Percentiles rank a stretch among this genome's conserved stretches.
Evolutionary conservation across 2,797 vertebrate genomes (phyloP).

Genomic region (Sandelia bainsii): DNA sequence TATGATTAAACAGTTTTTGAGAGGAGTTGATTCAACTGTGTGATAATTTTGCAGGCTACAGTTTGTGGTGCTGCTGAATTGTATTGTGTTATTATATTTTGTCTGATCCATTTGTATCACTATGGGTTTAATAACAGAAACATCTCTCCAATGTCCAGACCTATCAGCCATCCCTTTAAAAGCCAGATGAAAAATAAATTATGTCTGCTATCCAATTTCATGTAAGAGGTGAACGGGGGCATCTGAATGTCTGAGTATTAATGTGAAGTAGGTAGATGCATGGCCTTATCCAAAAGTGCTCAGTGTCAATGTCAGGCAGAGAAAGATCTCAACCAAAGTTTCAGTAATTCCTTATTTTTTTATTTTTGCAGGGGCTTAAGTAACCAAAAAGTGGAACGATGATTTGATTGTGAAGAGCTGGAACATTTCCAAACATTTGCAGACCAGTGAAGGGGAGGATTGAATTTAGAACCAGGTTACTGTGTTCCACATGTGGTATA

Average conservation of each 20-base stretch:
- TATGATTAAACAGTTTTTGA: too few relatives aligned
- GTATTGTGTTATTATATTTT: not conserved
- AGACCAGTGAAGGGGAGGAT: constrained; percentile 1
- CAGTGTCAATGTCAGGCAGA: not conserved
- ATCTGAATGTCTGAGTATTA: not conserved
- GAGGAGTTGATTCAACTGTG: too few relatives aligned
- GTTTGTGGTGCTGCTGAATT: too few relatives aligned
- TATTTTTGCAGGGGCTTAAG: not conserved
- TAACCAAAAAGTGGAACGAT: not conserved
- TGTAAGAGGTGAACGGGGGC: not conserved
- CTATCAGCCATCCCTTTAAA: constrained; percentile 1
- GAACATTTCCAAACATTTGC: constrained; percentile 7
- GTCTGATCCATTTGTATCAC: not conserved
- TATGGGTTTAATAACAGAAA: not conserved
- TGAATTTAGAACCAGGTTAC: not conserved
- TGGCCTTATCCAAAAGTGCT: not conserved
- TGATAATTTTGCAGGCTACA: too few relatives aligned
- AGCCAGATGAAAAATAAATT: not conserved
- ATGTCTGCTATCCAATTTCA: not conserved
- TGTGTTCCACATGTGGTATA: too few relatives aligned
- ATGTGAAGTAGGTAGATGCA: not conserved
- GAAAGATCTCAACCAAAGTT: not conserved
- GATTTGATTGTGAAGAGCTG: constrained; percentile 4
- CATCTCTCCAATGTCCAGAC: not conserved
- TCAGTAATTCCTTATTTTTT: not conserved